phyloP scores from a whole-genome alignment of 2,113 vertebrate genomes.

The Collichthys lucidus region DNA sequence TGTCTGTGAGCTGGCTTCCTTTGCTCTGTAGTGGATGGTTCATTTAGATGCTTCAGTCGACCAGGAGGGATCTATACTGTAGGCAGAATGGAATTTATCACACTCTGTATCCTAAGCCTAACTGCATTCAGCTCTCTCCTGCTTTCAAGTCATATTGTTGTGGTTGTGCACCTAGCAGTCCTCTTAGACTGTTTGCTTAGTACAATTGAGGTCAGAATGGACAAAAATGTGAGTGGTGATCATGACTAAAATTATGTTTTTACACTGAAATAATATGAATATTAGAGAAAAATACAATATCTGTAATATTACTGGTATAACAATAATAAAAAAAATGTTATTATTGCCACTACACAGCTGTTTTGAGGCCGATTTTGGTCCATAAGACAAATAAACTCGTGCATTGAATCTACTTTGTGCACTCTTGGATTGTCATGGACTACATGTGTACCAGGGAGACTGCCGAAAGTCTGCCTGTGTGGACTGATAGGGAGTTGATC shows the following conservation, averaged over 20 bases:
- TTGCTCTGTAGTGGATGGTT: neutral
- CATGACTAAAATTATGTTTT: neutral
- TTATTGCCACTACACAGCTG: neutral
- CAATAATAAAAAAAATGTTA: neutral
- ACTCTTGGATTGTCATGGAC: slow-evolving; percentile 31
- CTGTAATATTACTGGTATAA: neutral
- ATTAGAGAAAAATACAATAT: neutral
- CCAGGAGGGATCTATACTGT: neutral
- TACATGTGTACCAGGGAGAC: slow-evolving; percentile 49
- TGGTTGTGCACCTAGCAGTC: neutral
- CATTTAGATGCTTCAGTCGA: slow-evolving; percentile 3
- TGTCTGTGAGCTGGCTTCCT: neutral
- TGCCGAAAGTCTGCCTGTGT: slow-evolving; percentile 64
- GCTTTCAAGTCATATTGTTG: neutral
- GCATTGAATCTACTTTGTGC: slow-evolving; percentile 40
- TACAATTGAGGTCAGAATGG: neutral
- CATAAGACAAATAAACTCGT: slow-evolving; percentile 19
- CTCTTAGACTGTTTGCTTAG: neutral
- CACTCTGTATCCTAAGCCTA: neutral
- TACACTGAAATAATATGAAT: neutral
- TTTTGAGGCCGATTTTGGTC: slow-evolving; percentile 26
- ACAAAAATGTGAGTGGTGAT: slow-evolving; percentile 3
- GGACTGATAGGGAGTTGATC: slow-evolving; percentile 71
- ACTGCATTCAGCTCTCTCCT: neutral
- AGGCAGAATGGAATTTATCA: neutral